A percentile compares a stretch with the other conserved stretches of the same genome.
Conservation (phyloP, 2,113 vertebrate genomes). For the Alaudala cheleensis region DNA sequence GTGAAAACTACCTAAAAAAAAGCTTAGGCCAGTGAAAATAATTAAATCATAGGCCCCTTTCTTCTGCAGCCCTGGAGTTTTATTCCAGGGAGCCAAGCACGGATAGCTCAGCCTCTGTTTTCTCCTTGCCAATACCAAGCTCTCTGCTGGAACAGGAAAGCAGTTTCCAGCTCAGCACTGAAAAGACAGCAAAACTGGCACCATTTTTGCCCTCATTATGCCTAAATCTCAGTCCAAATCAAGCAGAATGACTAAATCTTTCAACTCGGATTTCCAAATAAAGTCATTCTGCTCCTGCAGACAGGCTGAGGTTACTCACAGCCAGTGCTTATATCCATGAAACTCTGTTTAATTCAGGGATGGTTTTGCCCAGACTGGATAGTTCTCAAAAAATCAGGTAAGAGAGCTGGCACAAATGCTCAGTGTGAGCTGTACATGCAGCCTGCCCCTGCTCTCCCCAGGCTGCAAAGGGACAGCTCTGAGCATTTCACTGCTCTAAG, state of each 20-base stretch:
- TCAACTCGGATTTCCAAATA: background rate
- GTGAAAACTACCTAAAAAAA: background rate
- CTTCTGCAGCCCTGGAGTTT: background rate
- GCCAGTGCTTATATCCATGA: background rate
- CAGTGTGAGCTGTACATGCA: background rate
- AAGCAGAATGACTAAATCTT: background rate
- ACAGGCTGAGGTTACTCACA: background rate
- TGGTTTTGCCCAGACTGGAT: background rate
- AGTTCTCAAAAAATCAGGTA: background rate
- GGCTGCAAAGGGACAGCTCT: accelerated
- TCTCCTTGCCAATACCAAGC: background rate
- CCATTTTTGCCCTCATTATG: background rate
- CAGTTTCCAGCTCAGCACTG: background rate
- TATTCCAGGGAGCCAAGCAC: background rate
- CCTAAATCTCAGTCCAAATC: background rate
- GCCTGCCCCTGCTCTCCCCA: background rate
- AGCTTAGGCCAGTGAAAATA: background rate
- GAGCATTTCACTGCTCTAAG: background rate
- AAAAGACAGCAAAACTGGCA: background rate
- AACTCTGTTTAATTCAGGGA: background rate
- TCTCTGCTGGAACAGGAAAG: background rate
- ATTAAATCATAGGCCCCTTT: background rate
- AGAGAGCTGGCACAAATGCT: background rate
- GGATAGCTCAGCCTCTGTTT: background rate
- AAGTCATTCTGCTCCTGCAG: background rate